phyloP scores from a whole-genome alignment of 2,113 vertebrate genomes.

The Oceanites oceanicus region DNA sequence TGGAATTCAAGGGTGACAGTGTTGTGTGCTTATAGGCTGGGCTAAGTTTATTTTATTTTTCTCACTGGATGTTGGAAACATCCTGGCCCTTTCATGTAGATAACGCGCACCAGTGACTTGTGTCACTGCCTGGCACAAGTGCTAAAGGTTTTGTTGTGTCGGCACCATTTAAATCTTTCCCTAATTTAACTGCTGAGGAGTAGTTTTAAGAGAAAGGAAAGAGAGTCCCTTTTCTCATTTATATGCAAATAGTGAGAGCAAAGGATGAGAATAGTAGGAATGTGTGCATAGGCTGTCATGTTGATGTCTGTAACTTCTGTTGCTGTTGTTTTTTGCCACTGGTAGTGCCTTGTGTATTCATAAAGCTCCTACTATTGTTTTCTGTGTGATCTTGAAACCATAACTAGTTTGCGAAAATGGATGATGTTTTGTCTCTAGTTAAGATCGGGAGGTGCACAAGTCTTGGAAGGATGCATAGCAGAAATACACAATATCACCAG shows the following conservation, averaged over 20 bases:
- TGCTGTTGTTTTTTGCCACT: neutral
- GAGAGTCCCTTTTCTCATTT: neutral
- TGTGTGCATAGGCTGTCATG: neutral
- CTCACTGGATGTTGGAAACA: neutral
- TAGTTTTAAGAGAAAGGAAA: neutral
- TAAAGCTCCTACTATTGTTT: slow-evolving; percentile 16
- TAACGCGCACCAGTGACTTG: neutral
- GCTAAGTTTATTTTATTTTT: neutral
- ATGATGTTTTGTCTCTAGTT: slow-evolving; percentile 78
- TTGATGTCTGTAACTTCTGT: slow-evolving; percentile 5
- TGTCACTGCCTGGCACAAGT: neutral
- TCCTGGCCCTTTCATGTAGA: neutral
- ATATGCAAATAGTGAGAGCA: neutral
- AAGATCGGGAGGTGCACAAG: slow-evolving; percentile 93
- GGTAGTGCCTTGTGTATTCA: slow-evolving; percentile 7
- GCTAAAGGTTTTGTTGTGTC: neutral
- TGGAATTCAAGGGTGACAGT: neutral
- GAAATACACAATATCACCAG: slow-evolving; percentile 97
- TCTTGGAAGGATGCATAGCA: slow-evolving; percentile 95
- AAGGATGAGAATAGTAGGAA: neutral
- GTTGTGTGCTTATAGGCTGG: neutral
- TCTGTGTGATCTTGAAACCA: slow-evolving; percentile 22
- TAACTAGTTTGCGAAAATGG: slow-evolving; percentile 59
- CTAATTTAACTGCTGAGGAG: neutral
- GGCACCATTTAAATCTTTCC: neutral